phyloP scores from a whole-genome alignment of 30 jellyfish, hydroid and myxozoan genomes.

The Rhopilema esculentum region DNA sequence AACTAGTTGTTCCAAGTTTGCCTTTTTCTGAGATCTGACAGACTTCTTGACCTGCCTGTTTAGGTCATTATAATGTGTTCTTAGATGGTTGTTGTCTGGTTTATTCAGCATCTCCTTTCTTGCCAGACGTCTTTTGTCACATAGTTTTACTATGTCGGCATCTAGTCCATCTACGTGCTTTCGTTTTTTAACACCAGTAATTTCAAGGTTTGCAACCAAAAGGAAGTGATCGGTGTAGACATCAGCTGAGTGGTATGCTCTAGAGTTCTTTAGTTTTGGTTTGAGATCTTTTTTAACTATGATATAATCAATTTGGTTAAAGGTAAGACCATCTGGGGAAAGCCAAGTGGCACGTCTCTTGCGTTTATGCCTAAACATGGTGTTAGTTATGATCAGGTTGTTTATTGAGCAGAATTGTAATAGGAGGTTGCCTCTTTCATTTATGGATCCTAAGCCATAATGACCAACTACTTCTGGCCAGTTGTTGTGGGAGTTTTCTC shows the following conservation, averaged over 20 bases:
- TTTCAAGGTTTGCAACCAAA: neutral
- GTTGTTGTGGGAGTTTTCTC: constrained; percentile 2
- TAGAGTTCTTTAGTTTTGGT: neutral
- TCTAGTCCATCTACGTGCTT: constrained; percentile 35
- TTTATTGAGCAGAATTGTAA: constrained; percentile 4
- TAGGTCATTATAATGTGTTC: constrained; percentile 14
- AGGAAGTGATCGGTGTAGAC: constrained; percentile 32
- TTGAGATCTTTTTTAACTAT: neutral
- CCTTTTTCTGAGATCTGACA: no score
- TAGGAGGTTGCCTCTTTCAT: constrained; percentile 22
- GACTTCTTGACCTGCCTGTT: constrained; percentile 8
- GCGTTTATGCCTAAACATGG: constrained; percentile 30
- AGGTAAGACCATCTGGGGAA: constrained; percentile 20
- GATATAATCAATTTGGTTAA: constrained; percentile 17
- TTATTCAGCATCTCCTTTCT: constrained; percentile 6
- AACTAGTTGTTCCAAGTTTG: no score
- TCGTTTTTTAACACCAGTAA: constrained; percentile 18
- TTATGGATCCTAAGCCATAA: neutral
- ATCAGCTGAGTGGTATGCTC: constrained; percentile 51
- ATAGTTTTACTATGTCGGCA: neutral
- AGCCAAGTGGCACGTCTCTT: constrained; percentile 26
- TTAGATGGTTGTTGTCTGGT: neutral
- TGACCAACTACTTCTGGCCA: constrained; percentile 50
- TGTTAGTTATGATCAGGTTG: constrained; percentile 29
- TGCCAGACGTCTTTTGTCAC: constrained; percentile 21